A percentile compares a stretch with the other conserved stretches of the same genome.
Evolutionary conservation across 2,113 vertebrate genomes (phyloP).

Genomic region (Campylomormyrus tamandua): DNA sequence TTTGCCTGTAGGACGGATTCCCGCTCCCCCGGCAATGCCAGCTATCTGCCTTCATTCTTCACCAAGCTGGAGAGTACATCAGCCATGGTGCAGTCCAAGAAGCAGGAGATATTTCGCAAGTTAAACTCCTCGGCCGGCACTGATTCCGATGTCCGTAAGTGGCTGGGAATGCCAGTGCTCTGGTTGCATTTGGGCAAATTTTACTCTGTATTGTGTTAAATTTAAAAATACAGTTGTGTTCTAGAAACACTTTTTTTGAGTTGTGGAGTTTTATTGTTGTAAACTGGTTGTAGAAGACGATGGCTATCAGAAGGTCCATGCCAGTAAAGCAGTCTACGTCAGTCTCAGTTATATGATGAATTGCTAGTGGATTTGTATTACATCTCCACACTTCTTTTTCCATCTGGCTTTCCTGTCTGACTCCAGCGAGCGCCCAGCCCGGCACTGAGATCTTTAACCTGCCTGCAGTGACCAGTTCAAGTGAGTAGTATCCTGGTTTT

Average conservation of each 20-base stretch:
- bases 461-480: constrained; percentile 91
- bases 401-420: constrained; percentile 39
- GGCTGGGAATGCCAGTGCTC: constrained; percentile 31
- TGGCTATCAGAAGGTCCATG: background rate
- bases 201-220: background rate
- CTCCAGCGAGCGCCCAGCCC: constrained; percentile 86
- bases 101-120: constrained; percentile 99
- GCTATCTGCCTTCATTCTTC: constrained; percentile 92
- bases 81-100: constrained; percentile 95
- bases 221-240: background rate
- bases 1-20: constrained; percentile 76
- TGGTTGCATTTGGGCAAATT: background rate
- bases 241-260: background rate
- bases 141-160: constrained; percentile 96
- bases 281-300: background rate
- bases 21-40: constrained; percentile 82
- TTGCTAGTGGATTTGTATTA: background rate
- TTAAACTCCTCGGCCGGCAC: constrained; percentile 91
- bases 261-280: background rate
- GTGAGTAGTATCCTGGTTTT: constrained; percentile 54
- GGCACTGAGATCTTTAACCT: constrained; percentile 98
- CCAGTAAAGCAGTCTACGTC: background rate
- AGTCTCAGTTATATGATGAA: background rate
- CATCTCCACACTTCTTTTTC: background rate
- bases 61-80: constrained; percentile 96